phyloP scores from a whole-genome alignment of 2,797 vertebrate genomes.

The Phalanger gymnotis region DNA sequence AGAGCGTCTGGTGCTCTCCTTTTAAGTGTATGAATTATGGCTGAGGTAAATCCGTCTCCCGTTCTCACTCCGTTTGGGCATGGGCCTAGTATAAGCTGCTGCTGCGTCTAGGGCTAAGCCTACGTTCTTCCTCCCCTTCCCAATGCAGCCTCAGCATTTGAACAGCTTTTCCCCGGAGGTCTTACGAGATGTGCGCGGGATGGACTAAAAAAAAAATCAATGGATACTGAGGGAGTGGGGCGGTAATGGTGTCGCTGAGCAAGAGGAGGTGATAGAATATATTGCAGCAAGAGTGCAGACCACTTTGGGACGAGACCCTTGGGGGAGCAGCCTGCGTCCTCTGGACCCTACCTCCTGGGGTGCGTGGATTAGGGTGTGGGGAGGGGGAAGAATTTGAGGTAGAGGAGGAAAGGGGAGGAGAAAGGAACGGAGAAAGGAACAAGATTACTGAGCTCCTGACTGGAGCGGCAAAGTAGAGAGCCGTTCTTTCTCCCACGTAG shows the following conservation, averaged over 20 bases:
- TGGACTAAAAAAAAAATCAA: not conserved
- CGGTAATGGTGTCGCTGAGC: not conserved
- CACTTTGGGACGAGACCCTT: not conserved
- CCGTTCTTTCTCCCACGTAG: no score
- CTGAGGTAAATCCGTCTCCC: not conserved
- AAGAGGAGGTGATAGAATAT: not conserved
- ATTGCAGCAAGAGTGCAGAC: not conserved
- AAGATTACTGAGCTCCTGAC: not conserved
- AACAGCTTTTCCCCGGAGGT: not conserved
- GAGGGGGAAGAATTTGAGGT: not conserved
- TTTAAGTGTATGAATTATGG: not conserved
- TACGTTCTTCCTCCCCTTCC: not conserved
- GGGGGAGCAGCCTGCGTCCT: not conserved
- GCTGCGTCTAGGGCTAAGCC: slow-evolving; percentile 28
- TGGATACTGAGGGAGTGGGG: not conserved
- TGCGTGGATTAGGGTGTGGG: slow-evolving; percentile 55
- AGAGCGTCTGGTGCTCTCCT: not conserved
- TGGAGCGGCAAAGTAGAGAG: not conserved
- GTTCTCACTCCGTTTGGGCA: not conserved
- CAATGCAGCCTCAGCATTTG: slow-evolving; percentile 66
- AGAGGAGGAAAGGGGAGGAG: not conserved
- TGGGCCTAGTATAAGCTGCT: not conserved
- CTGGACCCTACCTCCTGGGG: slow-evolving; percentile 20
- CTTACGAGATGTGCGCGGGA: not conserved
- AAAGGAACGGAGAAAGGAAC: no score